Percentiles rank a stretch among this genome's conserved stretches.
phyloP scores from a whole-genome alignment of 2,113 vertebrate genomes.

The Hoplias malabaricus region DNA sequence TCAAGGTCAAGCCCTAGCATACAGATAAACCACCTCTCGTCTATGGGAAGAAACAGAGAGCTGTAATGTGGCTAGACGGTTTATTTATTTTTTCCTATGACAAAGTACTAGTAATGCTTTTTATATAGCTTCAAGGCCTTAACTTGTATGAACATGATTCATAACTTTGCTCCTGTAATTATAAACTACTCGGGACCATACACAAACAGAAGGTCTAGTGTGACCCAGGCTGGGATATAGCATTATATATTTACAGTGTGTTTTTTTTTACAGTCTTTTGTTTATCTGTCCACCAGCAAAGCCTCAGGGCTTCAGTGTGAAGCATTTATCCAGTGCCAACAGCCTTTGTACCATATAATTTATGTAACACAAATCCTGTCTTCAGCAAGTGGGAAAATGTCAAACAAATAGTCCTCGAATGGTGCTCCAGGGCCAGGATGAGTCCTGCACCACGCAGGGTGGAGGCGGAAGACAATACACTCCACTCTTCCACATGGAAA shows the following conservation, averaged over 20 bases:
- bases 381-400: conserved; percentile 26
- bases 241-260: conserved; percentile 2
- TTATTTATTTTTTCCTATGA: not conserved
- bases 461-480: conserved; percentile 40
- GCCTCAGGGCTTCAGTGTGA: not conserved
- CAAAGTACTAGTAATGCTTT: not conserved
- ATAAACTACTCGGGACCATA: not conserved
- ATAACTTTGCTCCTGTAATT: not conserved
- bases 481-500: conserved; percentile 37
- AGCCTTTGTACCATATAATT: not conserved
- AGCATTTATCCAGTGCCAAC: conserved; percentile 11
- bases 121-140: not conserved
- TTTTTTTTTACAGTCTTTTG: too few species aligned
- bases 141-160: not conserved
- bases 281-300: not conserved
- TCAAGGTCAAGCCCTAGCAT: too few species aligned
- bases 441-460: conserved; percentile 5
- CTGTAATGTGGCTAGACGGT: not conserved
- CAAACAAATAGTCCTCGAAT: conserved; percentile 19
- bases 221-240: not conserved
- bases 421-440: not conserved
- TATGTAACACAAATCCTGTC: conserved; percentile 11
- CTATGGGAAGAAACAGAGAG: too few species aligned
- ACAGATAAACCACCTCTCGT: too few species aligned
- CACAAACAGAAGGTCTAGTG: not conserved